phyloP scores from a whole-genome alignment of 2,113 vertebrate species.

The Elaphurus davidianus region DNA sequence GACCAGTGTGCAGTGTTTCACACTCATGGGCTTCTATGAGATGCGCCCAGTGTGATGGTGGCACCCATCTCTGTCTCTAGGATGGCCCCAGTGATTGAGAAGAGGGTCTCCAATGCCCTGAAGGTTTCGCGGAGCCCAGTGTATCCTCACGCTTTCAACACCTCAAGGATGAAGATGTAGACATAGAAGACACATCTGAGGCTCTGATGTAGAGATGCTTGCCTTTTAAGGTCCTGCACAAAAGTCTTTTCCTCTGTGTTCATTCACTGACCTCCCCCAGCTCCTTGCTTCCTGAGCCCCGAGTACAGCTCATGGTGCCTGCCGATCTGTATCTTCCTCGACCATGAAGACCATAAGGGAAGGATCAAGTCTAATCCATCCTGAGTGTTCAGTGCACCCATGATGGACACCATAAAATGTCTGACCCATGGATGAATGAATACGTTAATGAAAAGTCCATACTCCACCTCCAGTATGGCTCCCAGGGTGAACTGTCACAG shows the following conservation, averaged over 20 bases:
- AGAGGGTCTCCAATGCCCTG: neutral
- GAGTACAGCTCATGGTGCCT: fast-evolving
- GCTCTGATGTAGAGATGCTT: neutral
- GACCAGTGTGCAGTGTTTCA: too few species aligned
- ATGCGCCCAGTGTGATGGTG: fast-evolving
- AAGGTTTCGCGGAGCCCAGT: neutral
- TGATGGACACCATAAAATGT: neutral
- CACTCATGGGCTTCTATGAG: neutral
- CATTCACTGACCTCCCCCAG: neutral
- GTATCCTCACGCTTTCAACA: neutral
- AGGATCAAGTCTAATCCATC: neutral
- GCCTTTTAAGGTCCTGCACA: neutral
- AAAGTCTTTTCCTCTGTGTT: neutral
- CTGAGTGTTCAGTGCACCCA: neutral
- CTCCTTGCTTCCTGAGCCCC: neutral
- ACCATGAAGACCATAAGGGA: neutral
- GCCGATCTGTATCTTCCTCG: neutral
- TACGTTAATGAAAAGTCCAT: neutral
- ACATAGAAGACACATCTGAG: neutral
- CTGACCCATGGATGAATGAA: neutral
- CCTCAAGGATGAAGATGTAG: neutral
- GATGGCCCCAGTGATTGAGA: neutral
- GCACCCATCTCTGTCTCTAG: neutral
- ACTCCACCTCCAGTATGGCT: neutral
- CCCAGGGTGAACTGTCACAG: neutral